Evolutionary conservation across 1,140 invertebrate species (phyloP), one percentile per base, ranked within the genome.

Genomic region (Aphelenchoides besseyi): DNA sequence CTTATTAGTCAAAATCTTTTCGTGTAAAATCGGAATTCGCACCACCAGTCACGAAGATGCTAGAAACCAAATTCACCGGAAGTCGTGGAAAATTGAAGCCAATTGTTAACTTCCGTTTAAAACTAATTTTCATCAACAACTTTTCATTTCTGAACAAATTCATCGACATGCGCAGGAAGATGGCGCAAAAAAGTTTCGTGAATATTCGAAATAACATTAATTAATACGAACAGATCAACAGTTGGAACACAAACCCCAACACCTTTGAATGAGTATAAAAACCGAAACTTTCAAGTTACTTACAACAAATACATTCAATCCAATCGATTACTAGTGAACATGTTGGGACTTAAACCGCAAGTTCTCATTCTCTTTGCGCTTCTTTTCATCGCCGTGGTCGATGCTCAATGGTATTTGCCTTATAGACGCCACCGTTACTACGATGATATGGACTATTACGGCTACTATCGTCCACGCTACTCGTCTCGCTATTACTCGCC

Each of bases 321-420:
- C 41, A n/a, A n/a, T 48, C 41, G 41, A 48, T 12, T 48, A 12
- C 12, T 48, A 23, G 41, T 23, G 12, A 23, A 12, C 41, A 12
- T 48, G 41, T 48, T 23, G 41, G n/a, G n/a, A n/a, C n/a, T n/a
- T n/a, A 16, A 12, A 23, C 23, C 41, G 41, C 12, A 48, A 23
- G 12, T 12, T 23, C 55, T 59, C 55, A 8, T 59, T 59, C 23
- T 59, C 26, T 29, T 59, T 23, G 5, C 18, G 26, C 5, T 59
- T 5, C 5, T 59, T 5, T 33, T 59, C 26, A 12, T 8, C 5
- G 55, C 55, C 12, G 41, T 48, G 23, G 41, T 59, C 55, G 55
- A 59, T 33, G 55, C 55, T 59, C 5, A 59, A 59, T 59, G 55
- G 55, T 59, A 59, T 33, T 5, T 33, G 5, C 41, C 41, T 12